These are phyloP conservation scores for Meliscaeva auricollis DNA, from an alignment of 2,888 invertebrate species.

Conservation along the genomic window DNA sequence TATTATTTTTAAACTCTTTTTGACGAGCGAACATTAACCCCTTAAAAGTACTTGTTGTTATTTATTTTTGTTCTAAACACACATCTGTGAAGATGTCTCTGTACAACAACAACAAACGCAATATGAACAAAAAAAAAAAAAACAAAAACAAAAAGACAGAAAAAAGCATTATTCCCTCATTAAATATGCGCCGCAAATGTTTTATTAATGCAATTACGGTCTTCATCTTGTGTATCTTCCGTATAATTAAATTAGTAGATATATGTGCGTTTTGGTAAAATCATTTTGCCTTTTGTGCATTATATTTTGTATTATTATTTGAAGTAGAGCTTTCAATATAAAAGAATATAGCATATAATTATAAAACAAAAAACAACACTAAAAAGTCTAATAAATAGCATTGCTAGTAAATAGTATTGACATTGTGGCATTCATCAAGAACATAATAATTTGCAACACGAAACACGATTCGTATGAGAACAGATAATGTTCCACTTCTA, in stretches of 20 bases:
- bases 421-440: constrained; percentile 27
- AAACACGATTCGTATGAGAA: constrained; percentile 41
- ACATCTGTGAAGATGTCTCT: constrained; percentile 4
- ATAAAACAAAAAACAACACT: constrained; percentile 3
- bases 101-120: not conserved
- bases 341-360: constrained; percentile 1
- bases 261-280: constrained; percentile 5
- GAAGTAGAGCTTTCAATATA: not conserved
- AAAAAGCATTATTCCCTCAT: not conserved
- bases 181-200: constrained; percentile 4
- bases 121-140: too few species aligned
- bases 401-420: constrained; percentile 22
- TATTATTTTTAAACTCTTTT: constrained; percentile 12
- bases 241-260: not conserved
- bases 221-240: not conserved
- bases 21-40: constrained; percentile 16
- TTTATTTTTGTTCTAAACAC: constrained; percentile 21
- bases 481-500: constrained; percentile 47
- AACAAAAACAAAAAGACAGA: not conserved
- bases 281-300: not conserved
- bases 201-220: constrained; percentile 13
- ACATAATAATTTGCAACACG: constrained; percentile 26
- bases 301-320: not conserved
- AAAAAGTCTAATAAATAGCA: constrained; percentile 11
- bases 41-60: not conserved